These are phyloP conservation scores for Oryzias melastigma DNA, from an alignment of 2,113 vertebrate genomes.

Conservation along the genomic window DNA sequence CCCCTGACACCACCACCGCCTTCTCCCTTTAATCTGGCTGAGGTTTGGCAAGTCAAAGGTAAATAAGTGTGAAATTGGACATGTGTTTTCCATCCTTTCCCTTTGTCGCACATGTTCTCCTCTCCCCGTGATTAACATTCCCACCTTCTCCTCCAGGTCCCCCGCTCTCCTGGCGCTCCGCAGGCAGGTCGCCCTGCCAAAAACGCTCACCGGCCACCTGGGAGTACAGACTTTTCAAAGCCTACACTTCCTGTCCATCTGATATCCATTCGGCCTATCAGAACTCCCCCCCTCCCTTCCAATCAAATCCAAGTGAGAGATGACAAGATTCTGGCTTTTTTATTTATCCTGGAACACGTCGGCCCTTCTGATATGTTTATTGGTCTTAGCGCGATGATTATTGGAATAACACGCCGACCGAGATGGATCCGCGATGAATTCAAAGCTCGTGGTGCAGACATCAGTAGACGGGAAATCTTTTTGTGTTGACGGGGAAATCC, in stretches of 20 bases:
- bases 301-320: constrained; percentile 46
- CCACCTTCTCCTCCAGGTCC: constrained; percentile 70
- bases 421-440: constrained; percentile 36
- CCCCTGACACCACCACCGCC: constrained; percentile 11
- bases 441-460: constrained; percentile 46
- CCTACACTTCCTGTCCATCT: constrained; percentile 76
- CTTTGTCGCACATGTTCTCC: constrained; percentile 73
- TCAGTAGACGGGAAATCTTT: constrained; percentile 38
- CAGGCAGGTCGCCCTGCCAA: constrained; percentile 67
- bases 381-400: constrained; percentile 58
- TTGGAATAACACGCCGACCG: constrained; percentile 57
- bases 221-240: constrained; percentile 66
- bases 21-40: constrained; percentile 68
- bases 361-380: constrained; percentile 65
- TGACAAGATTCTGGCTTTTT: constrained; percentile 49
- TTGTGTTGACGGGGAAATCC: no score
- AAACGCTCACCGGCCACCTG: constrained; percentile 66
- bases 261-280: constrained; percentile 75
- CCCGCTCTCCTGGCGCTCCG: constrained; percentile 46
- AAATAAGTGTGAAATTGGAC: constrained; percentile 79
- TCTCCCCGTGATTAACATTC: constrained; percentile 69
- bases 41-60: constrained; percentile 72
- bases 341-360: constrained; percentile 58
- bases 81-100: constrained; percentile 81
- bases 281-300: constrained; percentile 47